Percentiles rank a stretch among this genome's conserved stretches.
These are phyloP conservation scores for Tapirus indicus DNA, from an alignment of 2,797 vertebrate genomes.

Conservation along the genomic window DNA sequence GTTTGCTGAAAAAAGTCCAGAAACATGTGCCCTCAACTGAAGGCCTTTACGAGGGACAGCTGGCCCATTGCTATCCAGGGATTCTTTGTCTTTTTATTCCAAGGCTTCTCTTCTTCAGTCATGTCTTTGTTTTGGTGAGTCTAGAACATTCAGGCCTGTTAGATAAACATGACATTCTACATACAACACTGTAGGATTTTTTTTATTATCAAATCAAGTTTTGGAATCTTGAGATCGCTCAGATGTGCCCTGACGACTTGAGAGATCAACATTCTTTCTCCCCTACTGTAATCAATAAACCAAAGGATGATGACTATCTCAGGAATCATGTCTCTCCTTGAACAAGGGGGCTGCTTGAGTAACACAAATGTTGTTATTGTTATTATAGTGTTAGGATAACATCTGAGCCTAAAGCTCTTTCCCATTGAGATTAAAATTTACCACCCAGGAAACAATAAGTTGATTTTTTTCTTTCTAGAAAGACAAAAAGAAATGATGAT, in stretches of 20 bases:
- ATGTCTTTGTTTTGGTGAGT: background rate
- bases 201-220: background rate
- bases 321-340: slow-evolving; percentile 69
- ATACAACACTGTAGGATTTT: background rate
- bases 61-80: background rate
- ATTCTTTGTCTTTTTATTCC: background rate
- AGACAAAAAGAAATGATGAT: slow-evolving; percentile 69
- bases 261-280: slow-evolving; percentile 62
- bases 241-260: background rate
- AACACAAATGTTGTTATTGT: slow-evolving; percentile 64
- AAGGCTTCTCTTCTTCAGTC: background rate
- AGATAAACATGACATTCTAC: background rate
- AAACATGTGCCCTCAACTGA: background rate
- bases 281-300: slow-evolving; percentile 62
- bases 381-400: slow-evolving; percentile 54
- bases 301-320: slow-evolving; percentile 47
- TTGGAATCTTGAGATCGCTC: background rate
- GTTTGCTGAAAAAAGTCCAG: background rate
- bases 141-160: background rate
- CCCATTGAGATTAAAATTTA: slow-evolving; percentile 48
- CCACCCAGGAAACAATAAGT: background rate
- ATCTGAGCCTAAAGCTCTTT: slow-evolving; percentile 60
- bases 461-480: background rate
- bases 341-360: slow-evolving; percentile 67
- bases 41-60: slow-evolving; percentile 36